Conservation (phyloP, 2,797 vertebrate species). For the Dicrostonyx torquatus region DNA sequence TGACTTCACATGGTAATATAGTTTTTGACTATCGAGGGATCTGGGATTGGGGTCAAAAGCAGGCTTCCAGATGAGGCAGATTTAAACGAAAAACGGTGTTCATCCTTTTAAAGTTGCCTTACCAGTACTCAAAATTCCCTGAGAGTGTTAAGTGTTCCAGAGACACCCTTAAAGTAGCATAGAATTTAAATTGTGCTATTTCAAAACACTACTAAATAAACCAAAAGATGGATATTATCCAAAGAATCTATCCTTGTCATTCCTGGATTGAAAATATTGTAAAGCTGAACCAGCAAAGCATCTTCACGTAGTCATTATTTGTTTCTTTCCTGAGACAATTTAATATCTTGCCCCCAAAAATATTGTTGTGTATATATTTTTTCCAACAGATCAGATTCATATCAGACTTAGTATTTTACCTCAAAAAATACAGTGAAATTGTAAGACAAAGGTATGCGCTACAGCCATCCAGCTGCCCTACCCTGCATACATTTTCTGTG, state of each 20-base stretch:
- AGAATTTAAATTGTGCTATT: conserved; percentile 14
- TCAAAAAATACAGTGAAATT: not conserved
- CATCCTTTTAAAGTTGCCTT: not conserved
- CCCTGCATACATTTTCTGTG: not conserved
- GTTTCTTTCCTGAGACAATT: not conserved
- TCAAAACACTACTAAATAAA: not conserved
- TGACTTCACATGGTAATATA: not conserved
- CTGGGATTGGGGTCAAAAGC: conserved; percentile 13
- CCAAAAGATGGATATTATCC: not conserved
- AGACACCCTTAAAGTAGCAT: not conserved
- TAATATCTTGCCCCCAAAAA: not conserved
- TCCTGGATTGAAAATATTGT: conserved; percentile 24
- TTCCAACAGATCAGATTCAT: not conserved
- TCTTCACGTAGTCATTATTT: not conserved
- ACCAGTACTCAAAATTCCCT: not conserved
- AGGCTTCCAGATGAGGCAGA: not conserved
- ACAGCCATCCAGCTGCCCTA: not conserved
- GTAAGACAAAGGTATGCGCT: not conserved
- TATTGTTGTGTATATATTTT: not conserved
- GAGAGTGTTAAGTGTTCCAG: not conserved
- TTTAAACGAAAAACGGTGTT: conserved; percentile 55
- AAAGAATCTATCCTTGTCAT: not conserved
- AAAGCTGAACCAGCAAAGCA: not conserved
- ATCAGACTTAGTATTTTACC: not conserved
- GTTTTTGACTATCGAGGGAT: not conserved